These are phyloP conservation scores for Flexamia atlantica DNA, from an alignment of 2,888 invertebrate genomes.

Conservation along the genomic window DNA sequence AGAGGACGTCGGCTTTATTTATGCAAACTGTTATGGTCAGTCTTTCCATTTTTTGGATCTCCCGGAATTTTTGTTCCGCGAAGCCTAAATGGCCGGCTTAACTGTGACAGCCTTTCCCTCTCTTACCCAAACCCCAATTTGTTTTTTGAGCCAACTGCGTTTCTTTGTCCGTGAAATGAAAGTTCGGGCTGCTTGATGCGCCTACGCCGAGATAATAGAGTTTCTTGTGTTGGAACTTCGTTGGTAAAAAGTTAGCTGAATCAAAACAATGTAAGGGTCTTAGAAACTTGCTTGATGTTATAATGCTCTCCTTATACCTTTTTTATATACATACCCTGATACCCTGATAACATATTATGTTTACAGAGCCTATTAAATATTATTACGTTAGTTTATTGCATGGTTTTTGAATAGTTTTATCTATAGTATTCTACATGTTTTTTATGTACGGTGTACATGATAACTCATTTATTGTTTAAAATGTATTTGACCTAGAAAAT, in stretches of 20 bases:
- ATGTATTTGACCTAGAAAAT: no score
- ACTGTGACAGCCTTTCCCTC: background rate
- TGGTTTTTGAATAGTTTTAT: no score
- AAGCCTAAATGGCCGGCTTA: background rate
- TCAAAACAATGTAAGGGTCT: constrained; percentile 13
- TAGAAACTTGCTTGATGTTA: background rate
- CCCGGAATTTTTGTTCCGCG: constrained; percentile 7
- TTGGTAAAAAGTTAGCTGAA: constrained; percentile 6
- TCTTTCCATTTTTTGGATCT: constrained; percentile 26
- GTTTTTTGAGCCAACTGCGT: background rate
- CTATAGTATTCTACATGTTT: no score
- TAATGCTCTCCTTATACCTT: no score
- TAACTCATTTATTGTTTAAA: no score
- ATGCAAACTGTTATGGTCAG: constrained; percentile 56
- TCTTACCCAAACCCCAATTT: background rate
- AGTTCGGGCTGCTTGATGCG: background rate
- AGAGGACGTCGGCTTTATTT: constrained; percentile 46
- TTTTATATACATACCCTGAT: no score
- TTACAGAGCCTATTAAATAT: no score
- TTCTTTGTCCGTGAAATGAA: constrained; percentile 9
- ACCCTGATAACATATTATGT: no score
- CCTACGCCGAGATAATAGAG: background rate
- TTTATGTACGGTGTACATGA: no score
- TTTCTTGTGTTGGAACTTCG: background rate
- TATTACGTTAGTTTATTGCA: no score